phyloP scores from a whole-genome alignment of 2,888 invertebrate genomes.

The Megalurothrips usitatus region DNA sequence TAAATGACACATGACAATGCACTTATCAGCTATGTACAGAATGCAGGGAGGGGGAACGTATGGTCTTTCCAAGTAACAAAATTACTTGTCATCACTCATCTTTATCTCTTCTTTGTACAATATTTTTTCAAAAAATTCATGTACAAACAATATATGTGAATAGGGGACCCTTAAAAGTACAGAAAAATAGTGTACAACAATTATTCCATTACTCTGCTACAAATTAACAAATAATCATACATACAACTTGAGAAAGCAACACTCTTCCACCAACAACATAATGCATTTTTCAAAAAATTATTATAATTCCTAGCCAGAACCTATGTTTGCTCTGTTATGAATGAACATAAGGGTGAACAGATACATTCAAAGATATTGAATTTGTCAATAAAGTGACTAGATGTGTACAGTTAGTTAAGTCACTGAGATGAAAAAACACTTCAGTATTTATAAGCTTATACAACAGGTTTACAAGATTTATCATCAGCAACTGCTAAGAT shows the following conservation, averaged over 20 bases:
- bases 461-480: background rate
- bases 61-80: background rate
- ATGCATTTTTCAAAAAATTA: background rate
- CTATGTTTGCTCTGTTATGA: background rate
- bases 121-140: background rate
- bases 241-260: background rate
- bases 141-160: background rate
- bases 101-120: too few relatives aligned
- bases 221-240: background rate
- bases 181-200: background rate
- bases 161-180: background rate
- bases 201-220: background rate
- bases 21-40: too few relatives aligned
- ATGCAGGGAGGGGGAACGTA: background rate
- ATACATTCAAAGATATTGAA: background rate
- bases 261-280: background rate
- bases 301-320: background rate
- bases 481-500: background rate
- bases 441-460: background rate
- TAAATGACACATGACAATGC: too few relatives aligned
- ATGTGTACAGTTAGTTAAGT: background rate
- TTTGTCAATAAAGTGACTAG: background rate
- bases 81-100: background rate
- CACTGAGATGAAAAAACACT: background rate
- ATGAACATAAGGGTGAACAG: background rate